These are phyloP conservation scores for Aleiodes testaceus DNA, from an alignment of 2,888 invertebrate species.

Conservation along the genomic window DNA sequence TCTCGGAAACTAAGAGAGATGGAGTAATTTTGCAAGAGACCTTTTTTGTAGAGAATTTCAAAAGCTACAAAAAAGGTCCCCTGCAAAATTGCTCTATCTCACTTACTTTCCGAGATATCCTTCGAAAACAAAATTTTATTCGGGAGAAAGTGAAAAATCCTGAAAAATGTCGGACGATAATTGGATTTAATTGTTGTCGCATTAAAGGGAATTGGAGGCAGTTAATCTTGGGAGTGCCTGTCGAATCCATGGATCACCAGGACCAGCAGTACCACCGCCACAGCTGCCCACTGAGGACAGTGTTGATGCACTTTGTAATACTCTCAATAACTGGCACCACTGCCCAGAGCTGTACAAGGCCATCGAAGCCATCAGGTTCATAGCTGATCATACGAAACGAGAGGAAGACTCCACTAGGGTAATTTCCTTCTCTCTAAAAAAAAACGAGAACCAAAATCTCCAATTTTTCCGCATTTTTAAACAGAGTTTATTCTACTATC, in stretches of 20 bases:
- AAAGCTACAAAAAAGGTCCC: too few relatives aligned
- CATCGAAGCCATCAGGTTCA: conserved; percentile 93
- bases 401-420: conserved; percentile 94
- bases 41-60: too few relatives aligned
- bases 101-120: too few relatives aligned
- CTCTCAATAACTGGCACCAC: conserved; percentile 87
- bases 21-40: too few relatives aligned
- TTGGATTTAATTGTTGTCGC: neutral
- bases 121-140: too few relatives aligned
- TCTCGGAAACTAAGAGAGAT: too few relatives aligned
- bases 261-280: conserved; percentile 71
- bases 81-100: too few relatives aligned
- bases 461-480: neutral
- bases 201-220: conserved; percentile 76
- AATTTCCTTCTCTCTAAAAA: conserved; percentile 63
- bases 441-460: neutral
- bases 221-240: conserved; percentile 75
- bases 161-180: too few relatives aligned
- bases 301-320: conserved; percentile 77
- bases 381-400: conserved; percentile 92
- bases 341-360: conserved; percentile 95
- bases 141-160: neutral
- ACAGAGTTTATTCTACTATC: too few relatives aligned
- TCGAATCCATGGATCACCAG: conserved; percentile 77
- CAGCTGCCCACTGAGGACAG: conserved; percentile 72